Evolutionary conservation across 2,888 invertebrate genomes (phyloP).

Genomic region (Chrysolina americana): DNA sequence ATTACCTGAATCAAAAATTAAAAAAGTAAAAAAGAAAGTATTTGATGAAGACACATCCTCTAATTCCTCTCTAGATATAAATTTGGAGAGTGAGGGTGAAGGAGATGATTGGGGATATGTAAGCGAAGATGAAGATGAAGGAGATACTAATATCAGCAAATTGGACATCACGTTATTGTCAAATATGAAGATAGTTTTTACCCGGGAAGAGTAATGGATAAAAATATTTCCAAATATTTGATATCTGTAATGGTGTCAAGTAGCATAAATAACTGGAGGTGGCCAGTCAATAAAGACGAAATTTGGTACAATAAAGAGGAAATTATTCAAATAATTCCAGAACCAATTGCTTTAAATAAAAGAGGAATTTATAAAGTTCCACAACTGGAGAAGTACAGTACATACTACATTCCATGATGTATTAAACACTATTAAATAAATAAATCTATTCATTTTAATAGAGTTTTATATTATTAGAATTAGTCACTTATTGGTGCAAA

Average conservation of each 20-base stretch:
- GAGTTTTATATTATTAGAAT: slow-evolving; percentile 26
- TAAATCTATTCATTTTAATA: slow-evolving; percentile 27
- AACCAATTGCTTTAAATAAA: slow-evolving; percentile 17
- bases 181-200: slow-evolving; percentile 17
- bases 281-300: slow-evolving; percentile 25
- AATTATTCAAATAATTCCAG: slow-evolving; percentile 21
- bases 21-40: slow-evolving; percentile 23
- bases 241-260: slow-evolving; percentile 12
- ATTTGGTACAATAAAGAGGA: slow-evolving; percentile 26
- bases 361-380: slow-evolving; percentile 15
- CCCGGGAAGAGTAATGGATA: slow-evolving; percentile 11
- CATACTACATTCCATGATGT: slow-evolving; percentile 17
- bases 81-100: slow-evolving; percentile 15
- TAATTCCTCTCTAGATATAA: slow-evolving; percentile 8
- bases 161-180: slow-evolving; percentile 13
- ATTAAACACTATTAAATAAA: slow-evolving; percentile 22
- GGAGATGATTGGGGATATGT: slow-evolving; percentile 19
- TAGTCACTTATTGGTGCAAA: slow-evolving; percentile 17
- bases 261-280: slow-evolving; percentile 27
- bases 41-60: slow-evolving; percentile 10
- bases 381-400: slow-evolving; percentile 13
- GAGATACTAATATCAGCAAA: neutral
- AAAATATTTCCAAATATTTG: slow-evolving; percentile 18
- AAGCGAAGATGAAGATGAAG: slow-evolving; percentile 1
- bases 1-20: slow-evolving; percentile 27